Conservation (phyloP, 1,140 invertebrate genomes). For the Platyscapa corneri region DNA sequence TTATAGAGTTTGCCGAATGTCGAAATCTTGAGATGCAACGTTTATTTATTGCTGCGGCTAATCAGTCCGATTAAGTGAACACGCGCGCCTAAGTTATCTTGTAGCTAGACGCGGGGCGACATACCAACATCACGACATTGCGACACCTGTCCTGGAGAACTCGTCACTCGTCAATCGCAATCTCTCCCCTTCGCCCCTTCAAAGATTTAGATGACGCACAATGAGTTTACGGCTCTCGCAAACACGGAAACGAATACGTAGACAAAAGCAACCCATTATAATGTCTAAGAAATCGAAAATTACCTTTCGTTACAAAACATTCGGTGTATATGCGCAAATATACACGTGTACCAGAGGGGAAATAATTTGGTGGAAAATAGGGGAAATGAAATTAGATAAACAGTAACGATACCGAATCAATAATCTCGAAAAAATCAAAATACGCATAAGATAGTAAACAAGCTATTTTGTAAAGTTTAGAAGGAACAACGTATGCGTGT, state of each 20-base stretch:
- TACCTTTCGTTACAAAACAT: no score
- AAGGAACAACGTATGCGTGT: no score
- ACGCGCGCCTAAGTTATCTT: constrained; percentile 44
- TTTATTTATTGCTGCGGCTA: constrained; percentile 21
- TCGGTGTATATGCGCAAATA: no score
- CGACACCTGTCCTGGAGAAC: constrained; percentile 16
- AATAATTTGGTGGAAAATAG: no score
- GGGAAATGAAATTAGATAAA: no score
- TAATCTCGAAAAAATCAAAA: no score
- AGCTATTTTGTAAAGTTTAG: no score
- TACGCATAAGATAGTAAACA: no score
- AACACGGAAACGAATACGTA: not conserved
- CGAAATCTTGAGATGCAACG: constrained; percentile 15
- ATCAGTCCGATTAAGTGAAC: constrained; percentile 26
- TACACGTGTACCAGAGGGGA: no score
- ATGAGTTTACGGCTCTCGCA: constrained; percentile 4
- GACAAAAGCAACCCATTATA: no score
- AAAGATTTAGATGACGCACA: not conserved
- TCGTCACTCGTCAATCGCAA: not conserved
- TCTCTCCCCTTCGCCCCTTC: not conserved
- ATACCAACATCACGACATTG: not conserved
- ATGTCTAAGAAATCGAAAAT: no score
- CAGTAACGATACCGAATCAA: no score
- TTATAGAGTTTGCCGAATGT: constrained; percentile 3
- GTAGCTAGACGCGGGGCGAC: not conserved